These are phyloP conservation scores for Lithophane leautieri DNA, from an alignment of 2,888 invertebrate species.

Conservation along the genomic window DNA sequence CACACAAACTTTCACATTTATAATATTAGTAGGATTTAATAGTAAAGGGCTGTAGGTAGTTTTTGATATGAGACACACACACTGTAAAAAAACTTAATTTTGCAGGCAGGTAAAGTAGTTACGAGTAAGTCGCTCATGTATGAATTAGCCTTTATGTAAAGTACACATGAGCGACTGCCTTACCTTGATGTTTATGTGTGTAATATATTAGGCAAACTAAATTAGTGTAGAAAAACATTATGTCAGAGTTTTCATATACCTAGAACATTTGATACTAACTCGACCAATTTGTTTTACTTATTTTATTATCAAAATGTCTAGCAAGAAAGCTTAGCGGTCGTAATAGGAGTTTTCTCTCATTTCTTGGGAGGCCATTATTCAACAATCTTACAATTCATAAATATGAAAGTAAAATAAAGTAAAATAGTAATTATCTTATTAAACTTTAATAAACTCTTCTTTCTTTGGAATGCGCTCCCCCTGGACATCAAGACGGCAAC, in stretches of 20 bases:
- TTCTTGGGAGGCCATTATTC: too few relatives aligned
- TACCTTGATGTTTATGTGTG: slow-evolving; percentile 6
- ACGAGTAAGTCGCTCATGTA: background rate
- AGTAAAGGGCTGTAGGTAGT: too few relatives aligned
- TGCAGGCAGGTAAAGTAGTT: background rate
- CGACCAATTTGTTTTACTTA: slow-evolving; percentile 29
- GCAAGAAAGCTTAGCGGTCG: slow-evolving; percentile 18
- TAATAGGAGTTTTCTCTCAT: background rate
- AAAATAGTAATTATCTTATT: background rate
- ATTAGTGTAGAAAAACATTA: slow-evolving; percentile 16
- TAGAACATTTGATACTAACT: slow-evolving; percentile 11
- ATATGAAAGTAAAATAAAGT: background rate
- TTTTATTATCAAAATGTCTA: background rate
- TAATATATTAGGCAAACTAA: background rate
- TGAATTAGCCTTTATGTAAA: slow-evolving; percentile 5
- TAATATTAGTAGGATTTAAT: too few relatives aligned
- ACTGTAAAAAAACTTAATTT: background rate
- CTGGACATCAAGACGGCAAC: too few relatives aligned
- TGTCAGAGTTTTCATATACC: slow-evolving; percentile 4
- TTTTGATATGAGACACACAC: too few relatives aligned
- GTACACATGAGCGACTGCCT: background rate
- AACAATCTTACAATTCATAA: background rate
- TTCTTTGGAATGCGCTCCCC: too few relatives aligned
- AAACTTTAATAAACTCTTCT: too few relatives aligned
- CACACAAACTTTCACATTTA: too few relatives aligned